Evolutionary conservation across 2,113 vertebrate genomes (phyloP).

Genomic region (Sphyrna mokarran): DNA sequence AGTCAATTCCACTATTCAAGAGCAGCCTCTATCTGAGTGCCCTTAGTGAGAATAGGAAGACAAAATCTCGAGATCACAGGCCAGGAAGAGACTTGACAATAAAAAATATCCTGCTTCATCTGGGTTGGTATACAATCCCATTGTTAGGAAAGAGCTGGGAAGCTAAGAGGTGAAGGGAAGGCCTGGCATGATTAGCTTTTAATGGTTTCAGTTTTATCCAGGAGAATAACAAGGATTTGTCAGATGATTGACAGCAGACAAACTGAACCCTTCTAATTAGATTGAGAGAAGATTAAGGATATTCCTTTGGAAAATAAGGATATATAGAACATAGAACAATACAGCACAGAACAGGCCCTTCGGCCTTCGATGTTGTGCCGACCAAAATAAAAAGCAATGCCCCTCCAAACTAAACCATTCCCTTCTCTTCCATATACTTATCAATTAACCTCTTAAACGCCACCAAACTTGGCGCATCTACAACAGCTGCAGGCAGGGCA

Average conservation of each 20-base stretch:
- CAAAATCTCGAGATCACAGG: not conserved
- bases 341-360: no score
- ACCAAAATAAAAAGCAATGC: no score
- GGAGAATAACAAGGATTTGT: not conserved
- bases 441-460: no score
- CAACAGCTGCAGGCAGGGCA: no score
- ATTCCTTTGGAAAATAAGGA: not conserved
- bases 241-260: no score
- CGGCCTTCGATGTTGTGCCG: no score
- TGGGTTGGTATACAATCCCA: not conserved
- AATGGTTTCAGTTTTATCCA: not conserved
- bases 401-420: no score
- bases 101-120: not conserved
- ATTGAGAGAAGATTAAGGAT: not conserved
- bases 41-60: not conserved
- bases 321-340: no score
- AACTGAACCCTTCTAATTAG: not conserved
- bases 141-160: not conserved
- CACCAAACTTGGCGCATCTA: no score
- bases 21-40: no score
- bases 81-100: not conserved
- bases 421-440: no score
- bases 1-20: no score
- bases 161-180: not conserved
- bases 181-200: not conserved